phyloP scores from a whole-genome alignment of 2,797 vertebrate species.

The Pangasius krempfi region DNA sequence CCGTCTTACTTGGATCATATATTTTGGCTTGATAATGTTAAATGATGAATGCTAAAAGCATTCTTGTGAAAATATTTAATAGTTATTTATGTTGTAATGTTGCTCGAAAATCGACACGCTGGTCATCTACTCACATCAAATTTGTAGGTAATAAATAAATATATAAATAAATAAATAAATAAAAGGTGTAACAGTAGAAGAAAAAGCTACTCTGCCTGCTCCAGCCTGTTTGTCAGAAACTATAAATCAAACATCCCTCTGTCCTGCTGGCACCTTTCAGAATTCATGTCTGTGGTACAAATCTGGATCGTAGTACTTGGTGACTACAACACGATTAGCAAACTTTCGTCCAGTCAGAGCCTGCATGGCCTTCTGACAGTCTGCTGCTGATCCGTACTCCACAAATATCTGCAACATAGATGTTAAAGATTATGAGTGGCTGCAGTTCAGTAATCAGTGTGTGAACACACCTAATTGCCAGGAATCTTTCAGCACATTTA shows the following conservation, averaged over 20 bases:
- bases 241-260: not conserved
- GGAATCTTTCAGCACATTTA: not conserved
- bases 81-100: not conserved
- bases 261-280: slow-evolving; percentile 56
- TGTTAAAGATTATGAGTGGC: not conserved
- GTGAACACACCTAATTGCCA: not conserved
- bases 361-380: slow-evolving; percentile 82
- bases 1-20: not conserved
- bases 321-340: slow-evolving; percentile 80
- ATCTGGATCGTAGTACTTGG: slow-evolving; percentile 79
- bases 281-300: slow-evolving; percentile 80
- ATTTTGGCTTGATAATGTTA: not conserved
- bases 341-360: slow-evolving; percentile 80
- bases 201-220: not conserved
- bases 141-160: not conserved
- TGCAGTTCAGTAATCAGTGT: not conserved
- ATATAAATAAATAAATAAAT: no score
- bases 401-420: slow-evolving; percentile 74
- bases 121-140: not conserved
- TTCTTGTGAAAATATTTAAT: not conserved
- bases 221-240: no score
- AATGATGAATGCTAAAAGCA: not conserved
- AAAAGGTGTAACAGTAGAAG: not conserved
- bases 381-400: slow-evolving; percentile 75
- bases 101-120: not conserved